Base-by-base conservation (phyloP, 2,113 vertebrate species). In the Myotis yumanensis region DNA sequence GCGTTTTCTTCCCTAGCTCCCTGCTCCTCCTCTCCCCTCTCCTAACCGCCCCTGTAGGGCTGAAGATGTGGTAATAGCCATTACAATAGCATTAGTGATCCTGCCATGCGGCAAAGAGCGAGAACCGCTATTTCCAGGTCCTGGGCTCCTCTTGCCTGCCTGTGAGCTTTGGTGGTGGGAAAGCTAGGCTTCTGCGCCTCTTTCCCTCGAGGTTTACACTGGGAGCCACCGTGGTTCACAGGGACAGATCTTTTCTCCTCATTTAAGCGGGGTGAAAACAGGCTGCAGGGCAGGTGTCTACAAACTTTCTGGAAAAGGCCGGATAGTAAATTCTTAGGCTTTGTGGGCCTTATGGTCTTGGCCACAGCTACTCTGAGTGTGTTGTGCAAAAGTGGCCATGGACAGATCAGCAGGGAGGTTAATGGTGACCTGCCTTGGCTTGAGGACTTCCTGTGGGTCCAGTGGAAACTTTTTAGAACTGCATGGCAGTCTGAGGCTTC, bases 351-450 rank as follows among this genome's bases (percentile, higher is more conserved):
- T 40, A 28, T 2, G 23, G 6, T 52, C 17, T 95, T 37, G 6
- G 12, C 62, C 35, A 30, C 28, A 80, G 25, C 4, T 20, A 32
- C 43, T 66, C 7, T 14, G 25, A 22, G 51, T 14, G 5, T 22
- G 3, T 2, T 66, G 32, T 9, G 30, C 8, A 14, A 12, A 52
- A n/a, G 12, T 35, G 43, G 48, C 7, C 22, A 7, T 0, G 35
- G 69, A 69, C 30, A 46, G 35, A 11, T 46, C 35, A 37, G 4
- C 11, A 18, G 59, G 40, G 28, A 84, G 16, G 43, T 9, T 12
- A n/a, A n/a, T n/a, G 32, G 69, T 28, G 69, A 54, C 4, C 23
- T 54, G 4, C 30, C 40, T 88, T 73, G 71, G 32, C 35, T 37
- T 16, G 84, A 89, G 40, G 35, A 32, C 12, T 43, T 66, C 28